Conservation (phyloP, 2,113 vertebrate genomes). For the Marmota monax region DNA sequence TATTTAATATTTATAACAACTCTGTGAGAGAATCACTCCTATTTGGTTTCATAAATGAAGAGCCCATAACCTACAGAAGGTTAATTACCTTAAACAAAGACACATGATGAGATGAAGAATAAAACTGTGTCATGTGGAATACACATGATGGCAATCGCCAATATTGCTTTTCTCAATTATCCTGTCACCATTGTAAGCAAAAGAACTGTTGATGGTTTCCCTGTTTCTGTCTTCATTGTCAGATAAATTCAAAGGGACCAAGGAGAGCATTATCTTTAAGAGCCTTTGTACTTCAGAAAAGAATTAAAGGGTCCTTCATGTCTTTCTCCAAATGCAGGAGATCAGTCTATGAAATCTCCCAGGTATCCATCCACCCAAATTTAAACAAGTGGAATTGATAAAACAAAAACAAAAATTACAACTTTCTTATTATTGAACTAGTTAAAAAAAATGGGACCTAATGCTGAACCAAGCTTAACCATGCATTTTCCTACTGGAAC, state of each 20-base stretch:
- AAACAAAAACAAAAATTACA: not conserved
- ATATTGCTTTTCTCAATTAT: not conserved
- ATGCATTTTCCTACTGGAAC: not conserved
- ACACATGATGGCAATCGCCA: not conserved
- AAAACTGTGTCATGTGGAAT: not conserved
- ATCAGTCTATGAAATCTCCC: not conserved
- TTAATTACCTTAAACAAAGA: not conserved
- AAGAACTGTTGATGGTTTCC: not conserved
- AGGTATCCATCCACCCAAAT: not conserved
- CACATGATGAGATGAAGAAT: not conserved
- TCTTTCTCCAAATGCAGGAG: not conserved
- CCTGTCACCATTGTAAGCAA: not conserved
- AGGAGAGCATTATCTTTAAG: not conserved
- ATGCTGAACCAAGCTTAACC: not conserved
- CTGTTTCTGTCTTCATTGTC: conserved; percentile 21
- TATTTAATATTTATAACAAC: conserved; percentile 21
- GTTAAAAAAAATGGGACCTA: not conserved
- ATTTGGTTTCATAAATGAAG: not conserved
- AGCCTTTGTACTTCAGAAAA: not conserved
- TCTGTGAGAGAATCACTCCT: not conserved
- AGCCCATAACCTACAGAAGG: not conserved
- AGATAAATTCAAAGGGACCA: not conserved
- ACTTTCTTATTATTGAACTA: not conserved
- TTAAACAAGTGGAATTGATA: not conserved
- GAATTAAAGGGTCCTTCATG: not conserved